A percentile compares a stretch with the other conserved stretches of the same genome.
Evolutionary conservation across 2,113 vertebrate genomes (phyloP).

Genomic region (Cavia aperea): DNA sequence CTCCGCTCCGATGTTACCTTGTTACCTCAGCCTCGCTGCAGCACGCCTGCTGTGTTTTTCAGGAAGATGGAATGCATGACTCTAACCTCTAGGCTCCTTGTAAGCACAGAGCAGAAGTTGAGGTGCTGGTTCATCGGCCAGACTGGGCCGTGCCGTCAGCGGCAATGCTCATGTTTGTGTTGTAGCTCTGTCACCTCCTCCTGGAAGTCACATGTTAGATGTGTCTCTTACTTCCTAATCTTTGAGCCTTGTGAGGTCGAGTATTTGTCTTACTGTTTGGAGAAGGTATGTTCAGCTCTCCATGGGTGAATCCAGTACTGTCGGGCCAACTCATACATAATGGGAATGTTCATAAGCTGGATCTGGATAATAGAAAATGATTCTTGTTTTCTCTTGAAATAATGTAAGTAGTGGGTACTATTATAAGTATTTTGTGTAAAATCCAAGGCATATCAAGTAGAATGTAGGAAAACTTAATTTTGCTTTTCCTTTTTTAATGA

Average conservation of each 20-base stretch:
- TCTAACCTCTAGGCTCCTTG: background rate
- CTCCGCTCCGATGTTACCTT: background rate
- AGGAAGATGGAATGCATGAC: background rate
- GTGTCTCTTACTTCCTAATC: background rate
- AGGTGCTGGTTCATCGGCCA: background rate
- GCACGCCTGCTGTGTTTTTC: background rate
- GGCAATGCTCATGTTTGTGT: background rate
- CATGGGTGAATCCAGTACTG: too few relatives aligned
- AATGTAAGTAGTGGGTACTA: background rate
- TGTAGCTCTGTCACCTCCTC: background rate
- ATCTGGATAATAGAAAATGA: background rate
- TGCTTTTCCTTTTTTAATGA: background rate
- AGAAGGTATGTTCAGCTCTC: background rate
- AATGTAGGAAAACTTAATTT: constrained; percentile 26
- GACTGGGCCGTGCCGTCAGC: background rate
- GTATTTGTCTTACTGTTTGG: background rate
- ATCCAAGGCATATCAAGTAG: background rate
- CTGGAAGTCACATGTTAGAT: background rate
- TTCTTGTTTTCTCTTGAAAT: constrained; percentile 4
- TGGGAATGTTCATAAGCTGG: fast-evolving
- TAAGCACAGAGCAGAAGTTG: background rate
- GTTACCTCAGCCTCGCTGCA: background rate
- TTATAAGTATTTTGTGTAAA: background rate
- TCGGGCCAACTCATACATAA: background rate
- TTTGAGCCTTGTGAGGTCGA: background rate